Base-by-base conservation (phyloP, 2,797 vertebrate species). In the Rhodeus uyekii region DNA sequence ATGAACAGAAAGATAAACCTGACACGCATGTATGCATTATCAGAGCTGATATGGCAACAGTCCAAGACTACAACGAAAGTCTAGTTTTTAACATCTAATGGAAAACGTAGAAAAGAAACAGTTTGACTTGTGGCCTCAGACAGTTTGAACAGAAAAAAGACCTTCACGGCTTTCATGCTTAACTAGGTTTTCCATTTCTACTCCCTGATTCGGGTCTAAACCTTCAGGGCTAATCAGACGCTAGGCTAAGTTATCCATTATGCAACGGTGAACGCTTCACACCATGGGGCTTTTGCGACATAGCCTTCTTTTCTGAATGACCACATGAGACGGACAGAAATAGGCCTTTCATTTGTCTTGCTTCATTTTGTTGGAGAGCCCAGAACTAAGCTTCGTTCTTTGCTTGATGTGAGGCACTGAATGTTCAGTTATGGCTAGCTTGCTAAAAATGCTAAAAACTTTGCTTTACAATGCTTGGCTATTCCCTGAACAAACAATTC, bases 221-320 rank as follows among this genome's bases (percentile, higher is more conserved):
- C 48, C 88, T 87, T 88, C 83, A 69, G 87, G 87, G 83, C 64
- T 50, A 46, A 58, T 80, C 71, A 63, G 46, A 55, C 2, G 9
- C 68, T n/a, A 60, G 58, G 77, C 50, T 76, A 58, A 67, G 87
- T 91, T 87, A 90, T 88, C 87, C 90, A 91, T 91, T 92, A 90
- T 87, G 84, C 83, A 7, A 44, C 78, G 76, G 76, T 8, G 73
- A 64, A 63, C 60, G 24, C 7, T 50, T 64, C 6, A 0, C 69
- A 36, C 69, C 29, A 14, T n/a, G 44, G 29, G 29, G 32, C 50
- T 67, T 78, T 67, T 44, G 44, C 44, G 5, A 64, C 46, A 74
- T n/a, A 74, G 13, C 44, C 6, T 71, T 71, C 36, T 71, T 67
- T 80, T 46, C 44, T 55, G 36, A 67, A 55, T 34, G 58, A 38